phyloP scores from a whole-genome alignment of 2,797 vertebrate genomes.

The Sebastes oblongus region DNA sequence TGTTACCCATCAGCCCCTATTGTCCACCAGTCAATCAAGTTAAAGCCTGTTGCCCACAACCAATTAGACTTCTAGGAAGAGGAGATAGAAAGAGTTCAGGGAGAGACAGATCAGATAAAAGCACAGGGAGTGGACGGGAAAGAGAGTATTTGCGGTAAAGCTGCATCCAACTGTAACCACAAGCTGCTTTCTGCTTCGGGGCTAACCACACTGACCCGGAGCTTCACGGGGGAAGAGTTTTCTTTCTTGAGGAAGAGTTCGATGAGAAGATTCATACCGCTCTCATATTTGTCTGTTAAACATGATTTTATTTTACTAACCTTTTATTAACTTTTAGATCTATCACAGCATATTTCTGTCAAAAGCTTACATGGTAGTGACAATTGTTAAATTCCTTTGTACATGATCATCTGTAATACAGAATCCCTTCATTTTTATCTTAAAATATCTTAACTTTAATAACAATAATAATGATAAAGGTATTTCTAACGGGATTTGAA shows the following conservation, averaged over 20 bases:
- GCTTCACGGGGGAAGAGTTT: not conserved
- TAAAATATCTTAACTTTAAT: not conserved
- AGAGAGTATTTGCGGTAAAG: not conserved
- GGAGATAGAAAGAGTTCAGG: not conserved
- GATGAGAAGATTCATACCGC: not conserved
- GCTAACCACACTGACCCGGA: not conserved
- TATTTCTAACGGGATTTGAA: not conserved
- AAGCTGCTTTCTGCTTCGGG: not conserved
- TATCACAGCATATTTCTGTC: not conserved
- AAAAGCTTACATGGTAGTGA: not conserved
- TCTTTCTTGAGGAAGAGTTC: not conserved
- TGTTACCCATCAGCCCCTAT: conserved; percentile 21
- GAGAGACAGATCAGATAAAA: not conserved
- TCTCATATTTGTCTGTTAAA: not conserved
- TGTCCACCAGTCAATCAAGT: conserved; percentile 28
- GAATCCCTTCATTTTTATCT: not conserved
- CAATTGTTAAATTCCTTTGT: too few relatives aligned
- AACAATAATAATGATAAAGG: not conserved
- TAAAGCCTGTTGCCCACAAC: conserved; percentile 13
- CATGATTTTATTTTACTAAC: too few relatives aligned
- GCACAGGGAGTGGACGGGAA: not conserved
- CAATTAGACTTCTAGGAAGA: conserved; percentile 11
- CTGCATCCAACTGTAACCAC: not conserved
- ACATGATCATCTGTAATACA: too few relatives aligned
- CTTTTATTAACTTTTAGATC: not conserved